Percentiles rank a stretch among this genome's conserved stretches.
These are phyloP conservation scores for Pseudopodoces humilis DNA, from an alignment of 2,113 vertebrate genomes.

Conservation along the genomic window DNA sequence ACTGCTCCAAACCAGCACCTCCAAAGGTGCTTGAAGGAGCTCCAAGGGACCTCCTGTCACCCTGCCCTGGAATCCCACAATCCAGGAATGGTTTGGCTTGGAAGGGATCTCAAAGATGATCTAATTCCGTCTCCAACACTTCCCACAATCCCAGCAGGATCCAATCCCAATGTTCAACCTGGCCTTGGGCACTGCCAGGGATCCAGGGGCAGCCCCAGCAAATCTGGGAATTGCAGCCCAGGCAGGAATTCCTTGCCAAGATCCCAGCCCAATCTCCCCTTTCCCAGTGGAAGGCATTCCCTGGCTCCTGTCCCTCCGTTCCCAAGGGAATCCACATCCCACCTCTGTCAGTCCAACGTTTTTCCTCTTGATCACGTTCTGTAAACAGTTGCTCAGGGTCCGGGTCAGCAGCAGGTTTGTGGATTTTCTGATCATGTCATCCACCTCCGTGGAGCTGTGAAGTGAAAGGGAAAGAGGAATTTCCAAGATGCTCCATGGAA, in stretches of 20 bases:
- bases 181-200: not conserved
- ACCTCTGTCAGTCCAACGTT: conserved; percentile 95
- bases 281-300: not conserved
- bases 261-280: not conserved
- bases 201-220: not conserved
- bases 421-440: conserved; percentile 98
- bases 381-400: conserved; percentile 92
- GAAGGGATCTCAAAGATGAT: not conserved
- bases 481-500: fast-evolving
- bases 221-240: not conserved
- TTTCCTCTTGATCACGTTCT: conserved; percentile 94
- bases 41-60: not conserved
- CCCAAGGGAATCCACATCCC: not conserved
- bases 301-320: not conserved
- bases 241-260: not conserved
- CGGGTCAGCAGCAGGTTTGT: conserved; percentile 93
- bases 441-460: conserved; percentile 91
- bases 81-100: not conserved
- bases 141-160: fast-evolving
- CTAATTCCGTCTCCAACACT: fast-evolving
- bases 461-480: not conserved
- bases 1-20: not conserved
- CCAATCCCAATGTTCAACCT: not conserved
- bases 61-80: not conserved
- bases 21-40: not conserved